phyloP scores from a whole-genome alignment of 2,113 vertebrate genomes.

The Egretta garzetta region DNA sequence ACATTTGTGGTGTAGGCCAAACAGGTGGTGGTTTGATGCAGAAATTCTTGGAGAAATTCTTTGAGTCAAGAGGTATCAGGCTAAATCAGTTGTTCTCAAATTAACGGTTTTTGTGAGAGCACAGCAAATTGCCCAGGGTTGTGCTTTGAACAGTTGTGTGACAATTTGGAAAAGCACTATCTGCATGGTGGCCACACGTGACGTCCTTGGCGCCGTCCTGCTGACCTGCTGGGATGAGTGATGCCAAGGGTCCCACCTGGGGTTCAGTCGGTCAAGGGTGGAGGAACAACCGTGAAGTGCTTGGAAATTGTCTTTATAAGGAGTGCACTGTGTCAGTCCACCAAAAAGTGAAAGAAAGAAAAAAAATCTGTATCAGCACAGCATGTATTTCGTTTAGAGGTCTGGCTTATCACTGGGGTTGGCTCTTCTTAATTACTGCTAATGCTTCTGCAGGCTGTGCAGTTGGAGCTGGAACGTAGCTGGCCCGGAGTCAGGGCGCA shows the following conservation, averaged over 20 bases:
- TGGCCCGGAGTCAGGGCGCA: background rate
- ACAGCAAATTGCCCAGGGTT: background rate
- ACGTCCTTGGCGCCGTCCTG: background rate
- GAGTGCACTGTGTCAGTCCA: background rate
- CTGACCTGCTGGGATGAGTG: background rate
- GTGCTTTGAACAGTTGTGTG: background rate
- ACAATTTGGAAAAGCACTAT: background rate
- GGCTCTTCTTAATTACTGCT: constrained; percentile 7
- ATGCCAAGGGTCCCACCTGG: background rate
- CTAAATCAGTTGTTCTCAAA: background rate
- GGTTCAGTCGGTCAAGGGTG: background rate
- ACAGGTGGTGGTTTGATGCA: background rate
- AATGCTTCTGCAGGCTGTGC: constrained; percentile 12
- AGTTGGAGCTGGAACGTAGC: background rate
- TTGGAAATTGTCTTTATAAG: background rate
- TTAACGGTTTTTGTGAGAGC: background rate
- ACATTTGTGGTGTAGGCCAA: background rate
- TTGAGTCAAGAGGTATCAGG: background rate
- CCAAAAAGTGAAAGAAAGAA: background rate
- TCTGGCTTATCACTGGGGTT: background rate
- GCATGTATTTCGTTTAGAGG: background rate
- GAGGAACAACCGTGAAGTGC: background rate
- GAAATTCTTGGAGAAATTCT: background rate
- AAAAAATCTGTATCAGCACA: background rate
- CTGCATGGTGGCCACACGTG: background rate